A percentile compares a stretch with the other conserved stretches of the same genome.
These are phyloP conservation scores for Scaptodrosophila latifasciaeformis DNA, from an alignment of 2,888 invertebrate genomes.

Conservation along the genomic window DNA sequence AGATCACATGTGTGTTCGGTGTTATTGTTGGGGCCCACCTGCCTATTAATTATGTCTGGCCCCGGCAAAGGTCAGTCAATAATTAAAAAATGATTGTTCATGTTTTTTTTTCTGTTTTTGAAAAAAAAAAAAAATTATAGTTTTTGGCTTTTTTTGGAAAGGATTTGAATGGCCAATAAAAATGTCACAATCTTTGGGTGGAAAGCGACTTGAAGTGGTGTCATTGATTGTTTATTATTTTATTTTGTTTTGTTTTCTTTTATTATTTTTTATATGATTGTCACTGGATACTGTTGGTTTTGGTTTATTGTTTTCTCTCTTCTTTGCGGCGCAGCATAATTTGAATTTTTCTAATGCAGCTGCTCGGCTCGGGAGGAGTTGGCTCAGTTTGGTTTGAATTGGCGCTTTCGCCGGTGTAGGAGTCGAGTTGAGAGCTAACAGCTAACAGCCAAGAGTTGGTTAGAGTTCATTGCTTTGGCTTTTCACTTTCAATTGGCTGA, in stretches of 20 bases:
- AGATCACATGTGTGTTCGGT: too few relatives aligned
- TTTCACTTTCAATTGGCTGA: constrained; percentile 61
- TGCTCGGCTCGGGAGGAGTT: constrained; percentile 20
- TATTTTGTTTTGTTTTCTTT: constrained; percentile 23
- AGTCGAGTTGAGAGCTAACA: constrained; percentile 43
- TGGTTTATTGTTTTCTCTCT: constrained; percentile 26
- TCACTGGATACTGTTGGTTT: constrained; percentile 53
- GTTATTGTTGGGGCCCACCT: too few relatives aligned
- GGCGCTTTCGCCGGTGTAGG: constrained; percentile 26
- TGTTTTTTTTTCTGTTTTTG: too few relatives aligned
- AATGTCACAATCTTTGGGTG: too few relatives aligned
- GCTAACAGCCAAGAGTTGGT: too few relatives aligned
- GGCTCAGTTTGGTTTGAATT: constrained; percentile 6
- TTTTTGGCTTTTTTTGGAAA: too few relatives aligned
- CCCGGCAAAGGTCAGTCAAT: too few relatives aligned
- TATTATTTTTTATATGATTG: constrained; percentile 42
- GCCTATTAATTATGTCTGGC: too few relatives aligned
- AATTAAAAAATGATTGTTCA: too few relatives aligned
- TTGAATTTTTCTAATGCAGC: constrained; percentile 65
- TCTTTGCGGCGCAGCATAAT: constrained; percentile 52
- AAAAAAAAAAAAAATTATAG: too few relatives aligned
- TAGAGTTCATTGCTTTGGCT: constrained; percentile 60
- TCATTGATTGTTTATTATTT: constrained; percentile 3
- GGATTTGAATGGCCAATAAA: too few relatives aligned
- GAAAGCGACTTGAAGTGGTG: too few relatives aligned